These are phyloP conservation scores for Actinopyga echinites DNA, from an alignment of 53 echinoderm and acorn worm species.

Conservation along the genomic window DNA sequence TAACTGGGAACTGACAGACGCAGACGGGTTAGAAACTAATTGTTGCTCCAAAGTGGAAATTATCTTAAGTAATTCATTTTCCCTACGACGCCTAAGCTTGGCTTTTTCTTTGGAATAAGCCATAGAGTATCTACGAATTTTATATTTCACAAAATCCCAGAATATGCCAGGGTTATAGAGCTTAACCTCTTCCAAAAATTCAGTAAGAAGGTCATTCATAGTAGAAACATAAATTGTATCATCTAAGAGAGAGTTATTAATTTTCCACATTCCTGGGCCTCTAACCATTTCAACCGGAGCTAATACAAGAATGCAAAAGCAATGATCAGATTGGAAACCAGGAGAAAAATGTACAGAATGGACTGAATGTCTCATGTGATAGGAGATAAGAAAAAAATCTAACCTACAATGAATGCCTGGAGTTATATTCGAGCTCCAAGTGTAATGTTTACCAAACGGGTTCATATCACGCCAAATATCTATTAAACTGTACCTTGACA, in stretches of 20 bases:
- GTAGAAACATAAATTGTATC: no score
- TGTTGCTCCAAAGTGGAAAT: neutral
- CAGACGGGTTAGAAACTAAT: neutral
- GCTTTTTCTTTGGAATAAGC: conserved; percentile 18
- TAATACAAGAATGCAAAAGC: neutral
- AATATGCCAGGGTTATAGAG: neutral
- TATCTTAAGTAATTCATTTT: neutral
- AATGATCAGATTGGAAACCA: neutral
- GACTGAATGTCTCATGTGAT: neutral
- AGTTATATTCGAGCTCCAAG: no score
- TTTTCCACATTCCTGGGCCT: no score
- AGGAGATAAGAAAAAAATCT: no score
- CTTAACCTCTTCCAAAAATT: neutral
- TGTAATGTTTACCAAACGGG: neutral
- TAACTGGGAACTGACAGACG: no score
- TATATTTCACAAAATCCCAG: conserved; percentile 32
- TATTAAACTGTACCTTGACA: neutral
- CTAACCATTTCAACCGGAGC: neutral
- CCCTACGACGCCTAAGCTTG: neutral
- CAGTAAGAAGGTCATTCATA: neutral
- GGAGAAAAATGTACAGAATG: neutral
- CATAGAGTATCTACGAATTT: neutral
- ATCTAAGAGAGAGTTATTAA: no score
- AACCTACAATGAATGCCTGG: no score
- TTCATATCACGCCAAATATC: conserved; percentile 37